Percentiles rank a stretch among this genome's conserved stretches.
Evolutionary conservation across 2,797 vertebrate genomes (phyloP).

Genomic region (Lepidocolaptes lacrymiger): DNA sequence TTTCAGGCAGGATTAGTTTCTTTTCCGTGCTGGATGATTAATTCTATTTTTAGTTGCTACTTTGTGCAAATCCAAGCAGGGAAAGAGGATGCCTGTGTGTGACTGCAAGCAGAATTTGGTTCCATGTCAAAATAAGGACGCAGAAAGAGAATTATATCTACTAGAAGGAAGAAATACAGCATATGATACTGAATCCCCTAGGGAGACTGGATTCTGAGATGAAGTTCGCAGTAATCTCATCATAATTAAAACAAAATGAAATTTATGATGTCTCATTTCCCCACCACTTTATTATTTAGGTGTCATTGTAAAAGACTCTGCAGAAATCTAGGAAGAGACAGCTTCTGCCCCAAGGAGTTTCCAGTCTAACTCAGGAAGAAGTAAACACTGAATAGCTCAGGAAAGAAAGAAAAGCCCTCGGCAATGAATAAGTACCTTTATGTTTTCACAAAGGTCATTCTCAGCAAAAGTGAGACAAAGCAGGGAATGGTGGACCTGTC

Average conservation of each 20-base stretch:
- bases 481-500: neutral
- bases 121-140: constrained; percentile 21
- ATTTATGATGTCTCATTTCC: constrained; percentile 23
- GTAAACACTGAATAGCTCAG: neutral
- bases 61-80: constrained; percentile 36
- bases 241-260: constrained; percentile 65
- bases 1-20: constrained; percentile 9
- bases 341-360: neutral
- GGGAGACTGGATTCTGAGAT: constrained; percentile 8
- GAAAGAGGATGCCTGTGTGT: constrained; percentile 15
- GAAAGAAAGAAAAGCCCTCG: neutral
- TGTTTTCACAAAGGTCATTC: constrained; percentile 19
- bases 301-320: neutral
- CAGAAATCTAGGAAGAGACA: neutral
- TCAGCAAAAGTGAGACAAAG: neutral
- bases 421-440: neutral
- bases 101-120: constrained; percentile 19
- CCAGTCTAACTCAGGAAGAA: neutral
- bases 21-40: constrained; percentile 9
- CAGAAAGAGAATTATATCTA: constrained; percentile 44
- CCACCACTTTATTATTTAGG: neutral
- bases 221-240: constrained; percentile 49
- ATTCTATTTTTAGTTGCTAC: constrained; percentile 34
- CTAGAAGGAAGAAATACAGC: constrained; percentile 7
- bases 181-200: constrained; percentile 4